phyloP scores from a whole-genome alignment of 2,888 invertebrate genomes.

The Adelognathus sp. region DNA sequence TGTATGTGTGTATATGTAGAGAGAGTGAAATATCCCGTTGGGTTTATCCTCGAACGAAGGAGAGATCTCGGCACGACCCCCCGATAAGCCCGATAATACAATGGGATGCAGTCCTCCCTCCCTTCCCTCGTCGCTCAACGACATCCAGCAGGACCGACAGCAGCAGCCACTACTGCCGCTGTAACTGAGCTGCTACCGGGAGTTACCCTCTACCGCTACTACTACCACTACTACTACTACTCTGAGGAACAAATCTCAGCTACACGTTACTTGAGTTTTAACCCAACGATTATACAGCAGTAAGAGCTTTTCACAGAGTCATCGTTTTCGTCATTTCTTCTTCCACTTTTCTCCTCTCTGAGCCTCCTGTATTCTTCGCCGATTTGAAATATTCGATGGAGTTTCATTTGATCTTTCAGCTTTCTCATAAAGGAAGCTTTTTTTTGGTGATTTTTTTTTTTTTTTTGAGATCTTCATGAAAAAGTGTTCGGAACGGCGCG shows the following conservation, averaged over 20 bases:
- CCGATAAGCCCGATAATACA: constrained; percentile 41
- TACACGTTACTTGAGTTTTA: constrained; percentile 9
- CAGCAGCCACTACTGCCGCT: not conserved
- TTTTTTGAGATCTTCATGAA: no score
- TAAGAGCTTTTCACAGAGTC: constrained; percentile 8
- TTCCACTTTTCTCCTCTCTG: not conserved
- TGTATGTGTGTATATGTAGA: no score
- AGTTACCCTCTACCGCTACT: no score
- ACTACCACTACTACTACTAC: no score
- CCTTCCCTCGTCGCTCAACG: constrained; percentile 28
- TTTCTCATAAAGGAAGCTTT: no score
- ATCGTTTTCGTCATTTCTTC: not conserved
- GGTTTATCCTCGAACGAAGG: constrained; percentile 16
- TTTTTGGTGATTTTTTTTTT: no score
- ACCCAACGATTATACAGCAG: constrained; percentile 18
- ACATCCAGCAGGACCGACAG: constrained; percentile 25
- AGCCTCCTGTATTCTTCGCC: not conserved
- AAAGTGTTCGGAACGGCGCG: no score
- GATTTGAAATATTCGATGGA: not conserved
- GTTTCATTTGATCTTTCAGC: no score
- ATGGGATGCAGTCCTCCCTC: constrained; percentile 15
- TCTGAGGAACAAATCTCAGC: constrained; percentile 13
- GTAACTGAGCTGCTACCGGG: constrained; percentile 10
- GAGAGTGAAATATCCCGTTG: constrained; percentile 10
- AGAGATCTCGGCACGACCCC: constrained; percentile 19